These are phyloP conservation scores for Montifringilla adamsi DNA, from an alignment of 2,113 vertebrate species.

Conservation along the genomic window DNA sequence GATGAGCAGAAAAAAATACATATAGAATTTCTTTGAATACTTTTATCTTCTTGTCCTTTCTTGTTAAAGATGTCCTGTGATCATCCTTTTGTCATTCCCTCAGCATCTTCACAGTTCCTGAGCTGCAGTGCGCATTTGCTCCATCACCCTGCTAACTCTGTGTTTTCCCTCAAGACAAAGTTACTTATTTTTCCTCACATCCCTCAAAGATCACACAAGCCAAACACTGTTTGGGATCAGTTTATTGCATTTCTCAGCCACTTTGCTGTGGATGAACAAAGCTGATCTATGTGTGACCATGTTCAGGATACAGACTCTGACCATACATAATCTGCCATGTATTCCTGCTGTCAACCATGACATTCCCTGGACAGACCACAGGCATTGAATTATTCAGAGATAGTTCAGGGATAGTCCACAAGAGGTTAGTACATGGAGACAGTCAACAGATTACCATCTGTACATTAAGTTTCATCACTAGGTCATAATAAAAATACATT, in stretches of 20 bases:
- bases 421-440: background rate
- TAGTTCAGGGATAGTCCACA: background rate
- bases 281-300: background rate
- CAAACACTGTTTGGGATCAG: background rate
- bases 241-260: background rate
- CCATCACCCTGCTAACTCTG: conserved; percentile 22
- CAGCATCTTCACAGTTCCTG: conserved; percentile 15
- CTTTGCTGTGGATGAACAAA: background rate
- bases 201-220: background rate
- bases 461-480: background rate
- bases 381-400: background rate
- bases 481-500: background rate
- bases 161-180: conserved; percentile 34
- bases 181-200: background rate
- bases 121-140: background rate
- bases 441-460: background rate
- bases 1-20: background rate
- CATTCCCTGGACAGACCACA: background rate
- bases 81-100: conserved; percentile 19
- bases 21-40: background rate
- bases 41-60: background rate
- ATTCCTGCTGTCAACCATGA: background rate
- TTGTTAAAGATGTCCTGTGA: background rate
- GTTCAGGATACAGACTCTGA: background rate
- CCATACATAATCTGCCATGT: background rate